phyloP scores from a whole-genome alignment of 2,113 vertebrate species.

The Prunella himalayana region DNA sequence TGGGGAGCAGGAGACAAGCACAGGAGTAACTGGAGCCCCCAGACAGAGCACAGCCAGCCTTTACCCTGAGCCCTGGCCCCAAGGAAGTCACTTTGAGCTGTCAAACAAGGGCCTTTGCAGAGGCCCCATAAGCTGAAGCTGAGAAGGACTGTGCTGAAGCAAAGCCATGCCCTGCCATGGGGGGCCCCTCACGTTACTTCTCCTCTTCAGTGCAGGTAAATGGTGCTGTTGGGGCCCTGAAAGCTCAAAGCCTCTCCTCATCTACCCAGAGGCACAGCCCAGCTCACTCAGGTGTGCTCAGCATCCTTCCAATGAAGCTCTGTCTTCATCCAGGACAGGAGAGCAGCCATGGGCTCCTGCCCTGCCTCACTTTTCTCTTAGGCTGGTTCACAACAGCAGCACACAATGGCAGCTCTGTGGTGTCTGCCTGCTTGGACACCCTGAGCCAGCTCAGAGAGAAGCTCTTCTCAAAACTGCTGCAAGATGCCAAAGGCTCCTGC shows the following conservation, averaged over 20 bases:
- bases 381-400: background rate
- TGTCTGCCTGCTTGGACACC: background rate
- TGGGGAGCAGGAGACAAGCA: background rate
- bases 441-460: background rate
- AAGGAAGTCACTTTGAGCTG: background rate
- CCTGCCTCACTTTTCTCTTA: background rate
- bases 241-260: background rate
- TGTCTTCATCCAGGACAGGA: background rate
- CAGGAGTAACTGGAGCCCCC: background rate
- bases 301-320: background rate
- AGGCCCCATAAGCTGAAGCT: background rate
- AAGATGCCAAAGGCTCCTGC: background rate
- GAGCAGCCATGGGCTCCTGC: background rate
- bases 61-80: background rate
- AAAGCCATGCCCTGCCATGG: background rate
- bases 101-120: background rate
- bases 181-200: accelerated
- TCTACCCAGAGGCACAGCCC: background rate
- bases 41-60: background rate
- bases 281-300: background rate
- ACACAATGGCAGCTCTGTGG: background rate
- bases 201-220: background rate
- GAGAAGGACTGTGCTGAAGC: background rate
- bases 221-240: background rate
- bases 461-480: background rate